phyloP scores from a whole-genome alignment of 2,888 invertebrate species.

The Catocala nupta region DNA sequence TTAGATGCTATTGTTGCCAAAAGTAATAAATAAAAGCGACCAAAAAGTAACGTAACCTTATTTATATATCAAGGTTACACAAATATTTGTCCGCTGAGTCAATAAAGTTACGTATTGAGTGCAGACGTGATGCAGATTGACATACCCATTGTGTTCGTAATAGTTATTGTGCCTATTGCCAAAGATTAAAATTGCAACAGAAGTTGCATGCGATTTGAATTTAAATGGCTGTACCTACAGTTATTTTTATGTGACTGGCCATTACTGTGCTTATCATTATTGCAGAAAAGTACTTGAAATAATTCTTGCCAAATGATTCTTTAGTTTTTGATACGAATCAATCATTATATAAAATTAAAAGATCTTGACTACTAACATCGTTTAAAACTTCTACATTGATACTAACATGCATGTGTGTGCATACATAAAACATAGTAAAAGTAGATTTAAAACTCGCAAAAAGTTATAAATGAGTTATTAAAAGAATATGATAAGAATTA shows the following conservation, averaged over 20 bases:
- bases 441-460: too few species aligned
- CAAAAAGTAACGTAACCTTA: slow-evolving; percentile 12
- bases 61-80: slow-evolving; percentile 59
- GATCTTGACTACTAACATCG: too few species aligned
- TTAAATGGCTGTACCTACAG: slow-evolving; percentile 37
- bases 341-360: too few species aligned
- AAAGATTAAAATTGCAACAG: slow-evolving; percentile 56
- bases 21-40: slow-evolving; percentile 4
- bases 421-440: too few species aligned
- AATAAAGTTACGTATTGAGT: slow-evolving; percentile 67
- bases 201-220: slow-evolving; percentile 42
- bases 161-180: slow-evolving; percentile 59
- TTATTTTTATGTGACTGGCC: slow-evolving; percentile 24
- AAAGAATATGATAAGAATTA: too few species aligned
- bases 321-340: too few species aligned
- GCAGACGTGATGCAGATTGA: slow-evolving; percentile 68
- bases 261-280: not conserved
- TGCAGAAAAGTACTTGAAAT: not conserved
- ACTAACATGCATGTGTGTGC: too few species aligned
- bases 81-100: slow-evolving; percentile 67
- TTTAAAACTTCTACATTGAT: too few species aligned
- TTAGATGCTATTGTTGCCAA: not conserved
- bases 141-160: slow-evolving; percentile 59
- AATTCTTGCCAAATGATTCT: too few species aligned
- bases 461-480: too few species aligned